Evolutionary conservation across 2,113 vertebrate genomes (phyloP).

Genomic region (Phyllopteryx taeniolatus): DNA sequence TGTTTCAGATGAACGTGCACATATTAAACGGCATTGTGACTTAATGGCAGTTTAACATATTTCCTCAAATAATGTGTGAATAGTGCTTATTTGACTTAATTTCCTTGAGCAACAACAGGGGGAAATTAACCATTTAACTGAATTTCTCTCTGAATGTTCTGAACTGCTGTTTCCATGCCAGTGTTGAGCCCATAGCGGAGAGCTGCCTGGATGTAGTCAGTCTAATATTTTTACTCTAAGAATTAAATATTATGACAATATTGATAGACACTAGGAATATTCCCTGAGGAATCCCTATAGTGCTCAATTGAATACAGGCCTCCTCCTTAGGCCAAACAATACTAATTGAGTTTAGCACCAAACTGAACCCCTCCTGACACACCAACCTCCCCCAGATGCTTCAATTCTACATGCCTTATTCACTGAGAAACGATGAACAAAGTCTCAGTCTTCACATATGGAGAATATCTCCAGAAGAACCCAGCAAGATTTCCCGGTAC

Average conservation of each 20-base stretch:
- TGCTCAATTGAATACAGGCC: neutral
- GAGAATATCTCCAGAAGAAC: conserved; percentile 10
- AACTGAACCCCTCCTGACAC: neutral
- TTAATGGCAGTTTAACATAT: no score
- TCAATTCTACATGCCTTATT: neutral
- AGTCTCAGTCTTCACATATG: neutral
- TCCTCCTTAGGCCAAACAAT: neutral
- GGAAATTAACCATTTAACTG: neutral
- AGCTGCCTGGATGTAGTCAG: neutral
- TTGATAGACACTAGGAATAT: neutral
- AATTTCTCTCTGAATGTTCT: neutral
- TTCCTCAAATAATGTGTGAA: no score
- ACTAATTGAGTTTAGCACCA: neutral
- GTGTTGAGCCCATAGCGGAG: neutral
- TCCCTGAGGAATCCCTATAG: neutral
- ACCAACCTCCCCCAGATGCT: neutral
- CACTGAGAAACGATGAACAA: neutral
- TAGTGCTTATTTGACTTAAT: neutral
- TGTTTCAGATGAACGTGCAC: neutral
- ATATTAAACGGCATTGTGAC: neutral
- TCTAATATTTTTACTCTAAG: neutral
- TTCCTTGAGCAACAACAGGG: neutral
- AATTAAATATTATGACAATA: neutral
- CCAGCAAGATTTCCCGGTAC: neutral
- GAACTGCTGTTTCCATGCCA: neutral